Evolutionary conservation across 1,140 invertebrate species (phyloP), one percentile per base, ranked within the genome.

Genomic region (Samia ricini): DNA sequence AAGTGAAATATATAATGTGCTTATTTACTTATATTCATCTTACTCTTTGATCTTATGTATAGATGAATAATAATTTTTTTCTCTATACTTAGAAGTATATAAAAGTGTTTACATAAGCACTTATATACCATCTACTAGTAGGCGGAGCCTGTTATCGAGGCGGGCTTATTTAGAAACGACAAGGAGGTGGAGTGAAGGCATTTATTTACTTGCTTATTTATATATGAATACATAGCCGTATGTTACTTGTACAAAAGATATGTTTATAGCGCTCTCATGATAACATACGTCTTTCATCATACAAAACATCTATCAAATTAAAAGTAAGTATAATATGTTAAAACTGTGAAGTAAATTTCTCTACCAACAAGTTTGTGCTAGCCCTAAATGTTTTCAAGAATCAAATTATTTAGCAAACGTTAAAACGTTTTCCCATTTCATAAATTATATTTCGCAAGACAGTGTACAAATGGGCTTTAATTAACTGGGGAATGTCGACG

Each of bases 381-480:
- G 23, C 60, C 55, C 23, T 15, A 60, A 72, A 71, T 72, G 59
- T 68, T 68, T 71, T 63, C 52, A 15, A 4, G 36, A 57, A 51
- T 55, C 60, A 64, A 85, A 77, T n/a, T 76, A 78, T 81, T 81
- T 77, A 56, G 66, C 60, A 72, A 68, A 68, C 64, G 69, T 66
- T 73, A 62, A 77, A 81, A 78, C 69, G 69, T 74, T 83, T 79
- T 76, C 77, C 75, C 76, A 74, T 84, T 84, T 78, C 70, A 84
- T 84, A 83, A 86, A 81, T 86, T 84, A 84, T 80, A 85, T 82
- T 85, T 83, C 69, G 69, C 69, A 77, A 83, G 79, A 86, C 81
- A 84, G 79, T 80, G 75, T 83, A 83, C 77, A 85, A 85, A 87
- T 85, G 82, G 81, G 74, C 79, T 87, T 87, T 87, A 87, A 87